A percentile compares a stretch with the other conserved stretches of the same genome.
phyloP scores from a whole-genome alignment of 2,113 vertebrate genomes.

The Charadrius vociferus region DNA sequence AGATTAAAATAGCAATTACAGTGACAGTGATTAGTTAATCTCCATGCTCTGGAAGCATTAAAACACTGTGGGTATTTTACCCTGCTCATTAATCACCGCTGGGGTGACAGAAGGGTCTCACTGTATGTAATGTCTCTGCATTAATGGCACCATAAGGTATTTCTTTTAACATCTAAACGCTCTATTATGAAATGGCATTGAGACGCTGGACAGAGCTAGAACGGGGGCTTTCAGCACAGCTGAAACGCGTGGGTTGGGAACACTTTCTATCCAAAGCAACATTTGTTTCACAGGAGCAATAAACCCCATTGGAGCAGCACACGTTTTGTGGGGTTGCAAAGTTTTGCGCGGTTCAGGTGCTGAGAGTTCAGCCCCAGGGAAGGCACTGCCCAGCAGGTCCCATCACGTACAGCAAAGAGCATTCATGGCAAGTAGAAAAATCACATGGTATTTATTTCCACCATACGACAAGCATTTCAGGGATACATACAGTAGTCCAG shows the following conservation, averaged over 20 bases:
- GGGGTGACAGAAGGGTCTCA: neutral
- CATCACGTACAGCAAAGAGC: constrained; percentile 15
- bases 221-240: constrained; percentile 34
- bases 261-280: neutral
- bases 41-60: constrained; percentile 4
- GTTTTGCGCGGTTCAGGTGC: neutral
- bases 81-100: constrained; percentile 5
- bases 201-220: constrained; percentile 42
- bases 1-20: constrained; percentile 29
- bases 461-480: neutral
- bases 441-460: constrained; percentile 6
- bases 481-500: constrained; percentile 47
- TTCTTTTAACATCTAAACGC: neutral
- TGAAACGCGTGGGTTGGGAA: neutral
- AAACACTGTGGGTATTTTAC: constrained; percentile 26
- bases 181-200: constrained; percentile 15
- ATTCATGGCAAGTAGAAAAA: constrained; percentile 22
- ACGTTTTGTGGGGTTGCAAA: neutral
- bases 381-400: constrained; percentile 58
- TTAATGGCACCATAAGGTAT: constrained; percentile 2
- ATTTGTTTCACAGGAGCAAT: neutral
- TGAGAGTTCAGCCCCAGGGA: neutral
- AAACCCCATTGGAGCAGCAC: neutral
- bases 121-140: neutral
- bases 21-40: constrained; percentile 22